These are phyloP conservation scores for Petrocephalus schoutedeni DNA, from an alignment of 2,797 vertebrate genomes.

Conservation along the genomic window DNA sequence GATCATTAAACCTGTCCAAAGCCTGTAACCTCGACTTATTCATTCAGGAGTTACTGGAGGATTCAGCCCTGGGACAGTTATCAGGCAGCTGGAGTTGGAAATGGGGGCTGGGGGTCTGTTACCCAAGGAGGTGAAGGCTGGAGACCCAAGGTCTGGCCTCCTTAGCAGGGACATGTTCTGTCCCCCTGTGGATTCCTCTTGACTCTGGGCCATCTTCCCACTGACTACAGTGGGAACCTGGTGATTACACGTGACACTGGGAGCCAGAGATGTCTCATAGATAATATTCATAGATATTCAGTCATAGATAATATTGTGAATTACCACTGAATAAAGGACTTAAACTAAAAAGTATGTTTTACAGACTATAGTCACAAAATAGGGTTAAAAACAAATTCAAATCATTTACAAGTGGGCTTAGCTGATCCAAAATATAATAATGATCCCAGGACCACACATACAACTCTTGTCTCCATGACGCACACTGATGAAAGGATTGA, in stretches of 20 bases:
- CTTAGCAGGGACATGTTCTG: background rate
- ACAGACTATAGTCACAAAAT: background rate
- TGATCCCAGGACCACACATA: background rate
- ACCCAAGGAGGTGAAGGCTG: background rate
- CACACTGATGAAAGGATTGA: background rate
- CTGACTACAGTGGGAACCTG: background rate
- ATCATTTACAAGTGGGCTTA: background rate
- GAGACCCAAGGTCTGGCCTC: background rate
- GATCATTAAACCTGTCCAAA: slow-evolving; percentile 9
- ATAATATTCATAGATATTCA: no score
- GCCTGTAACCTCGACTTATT: background rate
- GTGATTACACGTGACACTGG: background rate
- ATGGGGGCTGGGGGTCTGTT: no score
- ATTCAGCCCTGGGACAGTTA: background rate
- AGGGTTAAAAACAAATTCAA: background rate
- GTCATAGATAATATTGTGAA: background rate
- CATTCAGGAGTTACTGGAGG: background rate
- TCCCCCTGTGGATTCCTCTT: background rate
- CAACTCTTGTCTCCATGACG: background rate
- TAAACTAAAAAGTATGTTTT: background rate
- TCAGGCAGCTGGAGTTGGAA: background rate
- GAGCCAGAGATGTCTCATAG: background rate
- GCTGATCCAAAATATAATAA: background rate
- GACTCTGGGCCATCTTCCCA: background rate
- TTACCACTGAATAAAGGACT: background rate